A percentile compares a stretch with the other conserved stretches of the same genome.
phyloP scores from a whole-genome alignment of 1,140 invertebrate genomes.

The Pseudomyrmex concolor region DNA sequence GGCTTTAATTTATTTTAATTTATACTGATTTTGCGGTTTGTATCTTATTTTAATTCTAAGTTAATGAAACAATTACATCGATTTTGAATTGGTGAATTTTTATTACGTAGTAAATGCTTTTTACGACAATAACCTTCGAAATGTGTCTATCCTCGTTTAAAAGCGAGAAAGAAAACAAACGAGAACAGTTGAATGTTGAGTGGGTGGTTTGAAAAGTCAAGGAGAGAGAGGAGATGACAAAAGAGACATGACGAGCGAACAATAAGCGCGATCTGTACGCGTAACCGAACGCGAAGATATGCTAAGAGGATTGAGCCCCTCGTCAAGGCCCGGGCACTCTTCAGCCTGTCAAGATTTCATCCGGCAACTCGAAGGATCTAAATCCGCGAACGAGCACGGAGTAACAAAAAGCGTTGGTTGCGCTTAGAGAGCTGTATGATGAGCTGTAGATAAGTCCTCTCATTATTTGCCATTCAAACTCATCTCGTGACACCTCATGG shows the following conservation, averaged over 20 bases:
- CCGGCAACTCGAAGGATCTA: constrained; percentile 8
- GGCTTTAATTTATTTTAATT: too few species aligned
- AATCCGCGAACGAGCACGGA: not conserved
- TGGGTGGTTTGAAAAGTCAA: constrained; percentile 40
- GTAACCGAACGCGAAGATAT: constrained; percentile 15
- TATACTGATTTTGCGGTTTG: too few species aligned
- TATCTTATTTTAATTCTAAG: too few species aligned
- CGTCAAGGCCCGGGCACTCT: constrained; percentile 19
- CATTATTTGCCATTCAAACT: constrained; percentile 20
- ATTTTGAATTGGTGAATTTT: too few species aligned
- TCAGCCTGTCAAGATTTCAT: constrained; percentile 23
- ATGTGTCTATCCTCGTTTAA: not conserved
- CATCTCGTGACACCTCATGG: constrained; percentile 30
- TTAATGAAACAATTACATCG: too few species aligned
- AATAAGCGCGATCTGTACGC: constrained; percentile 41
- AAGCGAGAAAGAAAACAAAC: not conserved
- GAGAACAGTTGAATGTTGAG: not conserved
- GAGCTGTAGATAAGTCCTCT: not conserved
- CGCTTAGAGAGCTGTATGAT: too few species aligned
- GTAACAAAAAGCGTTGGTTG: constrained; percentile 39
- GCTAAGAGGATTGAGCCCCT: constrained; percentile 48
- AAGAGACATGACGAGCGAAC: constrained; percentile 39
- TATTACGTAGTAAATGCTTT: not conserved
- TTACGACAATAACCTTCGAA: not conserved
- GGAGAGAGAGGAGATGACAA: constrained; percentile 20